Conservation (phyloP, 2,888 invertebrate species). For the Syrista parreyssii region DNA sequence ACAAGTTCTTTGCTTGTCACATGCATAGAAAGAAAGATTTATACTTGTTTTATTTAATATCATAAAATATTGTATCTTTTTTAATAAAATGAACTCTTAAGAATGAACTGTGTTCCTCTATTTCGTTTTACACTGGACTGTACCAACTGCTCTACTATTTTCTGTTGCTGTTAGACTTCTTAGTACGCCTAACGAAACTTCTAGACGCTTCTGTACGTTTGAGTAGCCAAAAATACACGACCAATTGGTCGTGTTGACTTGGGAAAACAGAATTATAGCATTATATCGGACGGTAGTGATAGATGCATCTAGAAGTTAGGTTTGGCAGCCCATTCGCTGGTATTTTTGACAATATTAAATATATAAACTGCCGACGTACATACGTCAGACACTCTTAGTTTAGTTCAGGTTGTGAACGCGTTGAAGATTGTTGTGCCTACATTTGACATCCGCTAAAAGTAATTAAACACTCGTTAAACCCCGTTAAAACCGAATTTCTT, state of each 20-base stretch:
- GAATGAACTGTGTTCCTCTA: background rate
- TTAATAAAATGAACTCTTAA: background rate
- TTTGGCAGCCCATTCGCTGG: slow-evolving; percentile 37
- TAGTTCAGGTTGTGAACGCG: background rate
- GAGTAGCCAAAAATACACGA: slow-evolving; percentile 45
- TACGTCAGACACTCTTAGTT: background rate
- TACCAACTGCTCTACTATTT: background rate
- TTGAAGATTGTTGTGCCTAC: background rate
- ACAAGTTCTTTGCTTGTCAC: background rate
- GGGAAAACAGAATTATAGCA: background rate
- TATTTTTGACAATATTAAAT: slow-evolving; percentile 44
- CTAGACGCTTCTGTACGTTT: slow-evolving; percentile 41
- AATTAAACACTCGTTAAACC: background rate
- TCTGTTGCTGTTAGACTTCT: background rate
- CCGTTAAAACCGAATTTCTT: background rate
- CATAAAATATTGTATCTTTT: background rate
- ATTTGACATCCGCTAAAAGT: background rate
- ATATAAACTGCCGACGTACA: slow-evolving; percentile 27
- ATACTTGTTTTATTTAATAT: too few species aligned
- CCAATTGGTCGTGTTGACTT: slow-evolving; percentile 3
- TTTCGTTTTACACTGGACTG: background rate
- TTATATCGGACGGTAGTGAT: background rate
- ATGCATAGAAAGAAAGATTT: too few species aligned
- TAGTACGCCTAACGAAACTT: slow-evolving; percentile 19
- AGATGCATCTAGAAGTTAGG: slow-evolving; percentile 39